Percentiles rank a stretch among this genome's conserved stretches.
Conservation (phyloP, 30 jellyfish, hydroid and myxozoan species). For the Cassiopea andromeda region DNA sequence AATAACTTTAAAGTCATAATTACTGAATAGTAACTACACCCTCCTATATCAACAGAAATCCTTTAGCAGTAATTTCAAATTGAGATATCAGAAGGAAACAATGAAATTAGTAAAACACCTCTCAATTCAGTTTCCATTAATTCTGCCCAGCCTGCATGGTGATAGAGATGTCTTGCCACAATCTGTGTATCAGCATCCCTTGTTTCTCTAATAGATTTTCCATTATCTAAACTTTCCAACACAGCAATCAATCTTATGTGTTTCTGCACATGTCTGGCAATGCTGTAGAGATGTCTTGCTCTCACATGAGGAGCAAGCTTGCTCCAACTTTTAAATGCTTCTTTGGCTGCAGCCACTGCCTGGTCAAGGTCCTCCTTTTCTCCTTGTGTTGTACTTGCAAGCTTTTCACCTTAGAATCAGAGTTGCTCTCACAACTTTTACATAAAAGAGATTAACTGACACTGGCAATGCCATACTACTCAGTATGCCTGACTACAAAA, state of each 20-base stretch:
- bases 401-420: conserved; percentile 76
- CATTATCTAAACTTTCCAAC: conserved; percentile 94
- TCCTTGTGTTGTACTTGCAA: conserved; percentile 95
- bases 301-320: conserved; percentile 80
- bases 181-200: conserved; percentile 92
- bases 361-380: conserved; percentile 77
- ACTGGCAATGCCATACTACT: too few relatives aligned
- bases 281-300: conserved; percentile 90
- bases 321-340: conserved; percentile 86
- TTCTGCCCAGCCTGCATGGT: conserved; percentile 99
- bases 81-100: not conserved
- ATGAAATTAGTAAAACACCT: conserved; percentile 52
- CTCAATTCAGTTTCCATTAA: conserved; percentile 96
- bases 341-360: conserved; percentile 94
- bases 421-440: too few relatives aligned
- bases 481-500: too few relatives aligned
- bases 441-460: too few relatives aligned
- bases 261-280: conserved; percentile 96
- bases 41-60: not conserved
- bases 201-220: conserved; percentile 95
- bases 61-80: not conserved
- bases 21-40: not conserved
- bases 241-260: conserved; percentile 96
- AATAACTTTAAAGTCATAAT: not conserved
- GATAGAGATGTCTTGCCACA: conserved; percentile 96